Percentiles rank a stretch among this genome's conserved stretches.
These are phyloP conservation scores for Candoia aspera DNA, from an alignment of 2,113 vertebrate species.

Conservation along the genomic window DNA sequence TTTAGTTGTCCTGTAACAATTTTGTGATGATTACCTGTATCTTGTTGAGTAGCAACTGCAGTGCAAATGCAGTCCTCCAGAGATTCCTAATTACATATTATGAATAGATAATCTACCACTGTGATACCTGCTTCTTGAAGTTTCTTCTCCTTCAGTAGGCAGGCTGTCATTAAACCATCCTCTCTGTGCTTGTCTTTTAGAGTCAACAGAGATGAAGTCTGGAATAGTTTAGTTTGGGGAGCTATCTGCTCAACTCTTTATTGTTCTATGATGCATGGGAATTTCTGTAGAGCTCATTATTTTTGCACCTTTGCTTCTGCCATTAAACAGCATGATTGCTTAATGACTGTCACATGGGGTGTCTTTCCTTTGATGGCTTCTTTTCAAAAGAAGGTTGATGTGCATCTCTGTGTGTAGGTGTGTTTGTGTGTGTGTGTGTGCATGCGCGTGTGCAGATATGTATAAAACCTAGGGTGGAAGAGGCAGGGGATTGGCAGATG, in stretches of 20 bases:
- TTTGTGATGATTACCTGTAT: neutral
- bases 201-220: slow-evolving; percentile 3
- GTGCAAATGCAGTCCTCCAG: neutral
- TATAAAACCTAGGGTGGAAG: neutral
- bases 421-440: no score
- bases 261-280: neutral
- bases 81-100: neutral
- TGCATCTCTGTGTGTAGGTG: no score
- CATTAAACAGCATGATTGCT: slow-evolving; percentile 13
- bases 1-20: neutral
- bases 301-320: neutral
- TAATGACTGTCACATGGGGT: slow-evolving; percentile 21
- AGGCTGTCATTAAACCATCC: neutral
- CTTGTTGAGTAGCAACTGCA: neutral
- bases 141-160: neutral
- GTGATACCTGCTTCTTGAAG: neutral
- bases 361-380: neutral
- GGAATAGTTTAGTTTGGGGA: neutral
- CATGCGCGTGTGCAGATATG: no score
- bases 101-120: neutral
- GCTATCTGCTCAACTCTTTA: neutral
- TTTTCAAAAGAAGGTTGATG: neutral
- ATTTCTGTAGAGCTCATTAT: neutral
- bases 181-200: neutral
- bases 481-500: neutral